Evolutionary conservation across 2,797 vertebrate genomes (phyloP), one percentile per base, ranked within the genome.

Genomic region (Eospalax fontanierii): DNA sequence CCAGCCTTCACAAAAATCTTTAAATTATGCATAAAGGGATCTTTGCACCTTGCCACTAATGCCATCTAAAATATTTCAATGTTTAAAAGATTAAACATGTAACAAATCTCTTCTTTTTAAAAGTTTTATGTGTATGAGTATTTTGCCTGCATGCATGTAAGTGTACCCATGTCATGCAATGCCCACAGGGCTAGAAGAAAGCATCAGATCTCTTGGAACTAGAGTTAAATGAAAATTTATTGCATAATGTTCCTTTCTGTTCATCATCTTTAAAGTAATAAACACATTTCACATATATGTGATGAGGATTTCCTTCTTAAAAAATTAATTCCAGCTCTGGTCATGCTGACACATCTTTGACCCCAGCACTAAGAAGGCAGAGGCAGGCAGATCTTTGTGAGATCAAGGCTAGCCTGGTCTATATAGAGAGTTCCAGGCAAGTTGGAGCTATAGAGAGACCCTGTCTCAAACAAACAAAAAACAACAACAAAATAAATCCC

Each of bases 241-340:
- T 89, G 21, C 46, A 73, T 22, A 89, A 73, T 79, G 19, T 74
- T 87, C 65, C 35, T 90, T 30, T 61, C 22, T 81, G 43, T 33
- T 38, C 28, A 61, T 73, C 12, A 63, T 38, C 89, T 87, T 83
- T 89, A 68, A 15, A 75, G 33, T 75, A 73, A 43, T 43, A 73
- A 30, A 74, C 43, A 18, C 4, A 75, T 82, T 40, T 82, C 59
- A 59, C 19, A 38, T 46, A 46, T 46, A 46, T 11, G 11, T 46
- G 46, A 11, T 63, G 6, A 63, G 9, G 18, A 66, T 80, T 90
- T 82, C 3, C 65, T 91, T 93, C 68, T 68, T 38, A 75, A 87
- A 86, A 61, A 75, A 38, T 35, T 71, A 93, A 88, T 94, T 94
- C 15, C 70, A 61, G 46, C 5, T 46, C 46, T 46, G 46, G 46